phyloP scores from a whole-genome alignment of 2,888 invertebrate species.

The Drosophila cognata region DNA sequence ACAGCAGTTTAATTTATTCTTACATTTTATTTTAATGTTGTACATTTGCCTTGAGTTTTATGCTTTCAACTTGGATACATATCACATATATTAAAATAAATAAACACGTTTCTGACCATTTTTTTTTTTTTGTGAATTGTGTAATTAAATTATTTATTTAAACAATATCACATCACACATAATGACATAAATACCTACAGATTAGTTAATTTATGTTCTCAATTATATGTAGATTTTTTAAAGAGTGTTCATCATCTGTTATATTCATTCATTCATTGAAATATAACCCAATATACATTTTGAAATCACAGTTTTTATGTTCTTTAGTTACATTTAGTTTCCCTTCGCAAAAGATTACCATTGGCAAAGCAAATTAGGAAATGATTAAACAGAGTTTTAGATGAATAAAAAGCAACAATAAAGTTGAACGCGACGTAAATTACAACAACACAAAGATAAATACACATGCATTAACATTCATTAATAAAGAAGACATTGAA shows the following conservation, averaged over 20 bases:
- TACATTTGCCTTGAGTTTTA: conserved; percentile 43
- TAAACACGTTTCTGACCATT: conserved; percentile 64
- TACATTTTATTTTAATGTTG: conserved; percentile 47
- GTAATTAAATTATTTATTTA: conserved; percentile 14
- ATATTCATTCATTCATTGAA: background rate
- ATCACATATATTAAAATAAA: conserved; percentile 59
- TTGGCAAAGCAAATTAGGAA: conserved; percentile 29
- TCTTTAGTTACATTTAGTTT: conserved; percentile 31
- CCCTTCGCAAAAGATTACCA: conserved; percentile 24
- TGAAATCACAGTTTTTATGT: background rate
- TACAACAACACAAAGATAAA: conserved; percentile 69
- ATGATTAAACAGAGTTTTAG: conserved; percentile 43
- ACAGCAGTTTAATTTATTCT: conserved; percentile 43
- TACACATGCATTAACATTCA: conserved; percentile 65
- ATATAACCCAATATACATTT: background rate
- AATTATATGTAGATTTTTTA: background rate
- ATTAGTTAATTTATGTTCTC: background rate
- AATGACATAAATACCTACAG: background rate
- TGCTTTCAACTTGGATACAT: conserved; percentile 50
- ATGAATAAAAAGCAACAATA: conserved; percentile 33
- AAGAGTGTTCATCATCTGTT: background rate
- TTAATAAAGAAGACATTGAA: conserved; percentile 79
- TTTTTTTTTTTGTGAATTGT: conserved; percentile 41
- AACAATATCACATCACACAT: conserved; percentile 8
- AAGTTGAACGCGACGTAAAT: conserved; percentile 63